Base-by-base conservation (phyloP, 2,113 vertebrate genomes). In the Pelusios castaneus region DNA sequence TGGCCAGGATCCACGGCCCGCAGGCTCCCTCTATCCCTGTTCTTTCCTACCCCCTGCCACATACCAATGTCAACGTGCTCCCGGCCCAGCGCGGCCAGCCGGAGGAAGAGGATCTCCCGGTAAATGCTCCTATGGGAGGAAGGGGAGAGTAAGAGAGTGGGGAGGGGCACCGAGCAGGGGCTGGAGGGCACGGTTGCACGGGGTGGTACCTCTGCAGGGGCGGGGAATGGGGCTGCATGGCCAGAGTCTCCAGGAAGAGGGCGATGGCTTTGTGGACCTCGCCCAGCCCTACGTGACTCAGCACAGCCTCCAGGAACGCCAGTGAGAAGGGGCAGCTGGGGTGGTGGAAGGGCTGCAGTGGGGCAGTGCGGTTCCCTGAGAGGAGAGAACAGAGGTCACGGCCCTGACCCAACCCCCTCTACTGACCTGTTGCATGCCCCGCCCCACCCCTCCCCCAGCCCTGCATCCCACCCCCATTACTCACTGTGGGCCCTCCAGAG, bases 401-500 rank as follows among this genome's bases (percentile, higher is more conserved):
- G 84, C 49, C 45, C 31, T 10, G 17, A 8, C 51, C 9, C 51
- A 24, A 7, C 11, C 16, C 10, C 67, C 27, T n/a, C n/a, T n/a
- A n/a, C n/a, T n/a, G n/a, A n/a, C n/a, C n/a, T n/a, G n/a, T n/a
- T n/a, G n/a, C n/a, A n/a, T n/a, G n/a, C n/a, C n/a, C n/a, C 25
- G 17, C 14, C 70, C 8, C 2, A 1, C 22, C 70, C 24, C 2
- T 0, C 75, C 5, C 2, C 10, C 4, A 3, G 3, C 24, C 19
- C 60, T 21, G 12, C 87, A 45, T 31, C 3, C 5, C 78, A 56
- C 89, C 27, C 2, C 1, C 17, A 1, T 1, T 4, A 91, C 99
- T 99, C 97, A 99, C 99, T 99, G 97, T 99, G 99, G 85, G 99
- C 97, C 96, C 98, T 98, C 99, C 99, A 99, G 52, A 99, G 98